Evolutionary conservation across 92 coral and sea anemone species (phyloP).

Genomic region (Nematostella vectensis): DNA sequence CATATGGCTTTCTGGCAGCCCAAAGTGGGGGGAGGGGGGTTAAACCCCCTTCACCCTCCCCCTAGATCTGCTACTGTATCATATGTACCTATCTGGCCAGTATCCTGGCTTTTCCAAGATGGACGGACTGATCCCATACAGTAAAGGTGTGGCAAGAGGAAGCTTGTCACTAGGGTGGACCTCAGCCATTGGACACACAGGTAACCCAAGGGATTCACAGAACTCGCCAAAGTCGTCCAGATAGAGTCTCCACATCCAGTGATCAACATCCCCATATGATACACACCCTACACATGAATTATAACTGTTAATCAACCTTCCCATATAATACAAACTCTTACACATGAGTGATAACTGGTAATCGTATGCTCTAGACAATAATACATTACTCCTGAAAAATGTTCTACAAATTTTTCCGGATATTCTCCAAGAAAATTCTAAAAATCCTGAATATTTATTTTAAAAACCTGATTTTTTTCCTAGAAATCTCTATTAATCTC

Average conservation of each 20-base stretch:
- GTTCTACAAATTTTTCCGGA: too few relatives aligned
- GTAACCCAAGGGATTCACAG: conserved; percentile 68
- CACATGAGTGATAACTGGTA: too few relatives aligned
- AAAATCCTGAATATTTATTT: neutral
- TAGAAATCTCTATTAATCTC: neutral
- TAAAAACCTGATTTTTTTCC: neutral
- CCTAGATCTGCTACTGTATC: too few relatives aligned
- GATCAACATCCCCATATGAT: conserved; percentile 71
- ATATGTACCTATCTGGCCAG: conserved; percentile 62
- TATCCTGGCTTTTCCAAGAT: conserved; percentile 66
- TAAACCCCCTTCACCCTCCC: too few relatives aligned
- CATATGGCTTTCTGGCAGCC: too few relatives aligned
- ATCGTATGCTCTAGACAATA: too few relatives aligned
- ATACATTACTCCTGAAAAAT: too few relatives aligned
- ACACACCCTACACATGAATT: conserved; percentile 34
- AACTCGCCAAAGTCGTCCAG: conserved; percentile 87
- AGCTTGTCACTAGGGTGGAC: conserved; percentile 41
- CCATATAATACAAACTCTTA: too few relatives aligned
- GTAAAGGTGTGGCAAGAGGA: conserved; percentile 54
- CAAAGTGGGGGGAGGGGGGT: too few relatives aligned
- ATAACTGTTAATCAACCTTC: too few relatives aligned
- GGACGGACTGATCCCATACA: conserved; percentile 75
- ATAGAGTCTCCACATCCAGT: conserved; percentile 91
- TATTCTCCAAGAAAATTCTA: too few relatives aligned
- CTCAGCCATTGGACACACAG: conserved; percentile 81